Conservation (phyloP, 2,113 vertebrate genomes). For the Melanerpes aurifrons region DNA sequence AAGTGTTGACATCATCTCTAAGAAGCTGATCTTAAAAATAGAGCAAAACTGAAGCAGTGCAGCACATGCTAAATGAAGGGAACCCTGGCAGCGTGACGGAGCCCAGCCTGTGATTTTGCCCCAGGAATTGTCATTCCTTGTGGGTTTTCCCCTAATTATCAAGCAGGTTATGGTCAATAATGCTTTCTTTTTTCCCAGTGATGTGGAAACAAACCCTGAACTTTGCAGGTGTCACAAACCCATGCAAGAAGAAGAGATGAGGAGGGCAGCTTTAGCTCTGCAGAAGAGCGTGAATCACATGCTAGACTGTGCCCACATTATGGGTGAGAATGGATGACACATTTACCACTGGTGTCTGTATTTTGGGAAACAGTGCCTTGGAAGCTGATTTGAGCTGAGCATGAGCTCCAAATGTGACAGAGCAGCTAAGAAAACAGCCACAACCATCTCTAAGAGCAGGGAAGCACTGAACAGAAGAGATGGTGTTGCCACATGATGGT, state of each 20-base stretch:
- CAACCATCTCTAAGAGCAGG: background rate
- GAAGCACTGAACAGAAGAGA: background rate
- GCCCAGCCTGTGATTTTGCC: background rate
- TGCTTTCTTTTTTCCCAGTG: background rate
- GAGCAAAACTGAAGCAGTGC: background rate
- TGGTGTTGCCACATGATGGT: background rate
- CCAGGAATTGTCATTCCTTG: background rate
- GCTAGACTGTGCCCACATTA: conserved; percentile 52
- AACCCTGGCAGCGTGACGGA: background rate
- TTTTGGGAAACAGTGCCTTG: conserved; percentile 51
- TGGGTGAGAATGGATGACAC: conserved; percentile 43
- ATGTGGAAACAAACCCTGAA: background rate
- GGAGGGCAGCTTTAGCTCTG: background rate
- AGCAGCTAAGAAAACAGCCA: background rate
- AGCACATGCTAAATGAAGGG: background rate
- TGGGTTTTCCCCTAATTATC: background rate
- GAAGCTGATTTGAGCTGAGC: conserved; percentile 20
- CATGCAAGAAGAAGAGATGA: background rate
- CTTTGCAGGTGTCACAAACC: background rate
- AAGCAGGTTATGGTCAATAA: background rate
- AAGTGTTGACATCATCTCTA: background rate
- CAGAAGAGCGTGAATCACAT: conserved; percentile 29
- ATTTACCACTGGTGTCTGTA: conserved; percentile 41
- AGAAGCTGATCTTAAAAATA: background rate
- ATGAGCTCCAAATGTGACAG: conserved; percentile 19